A percentile compares a stretch with the other conserved stretches of the same genome.
phyloP scores from a whole-genome alignment of 1,140 invertebrate species.

The Formica exsecta region DNA sequence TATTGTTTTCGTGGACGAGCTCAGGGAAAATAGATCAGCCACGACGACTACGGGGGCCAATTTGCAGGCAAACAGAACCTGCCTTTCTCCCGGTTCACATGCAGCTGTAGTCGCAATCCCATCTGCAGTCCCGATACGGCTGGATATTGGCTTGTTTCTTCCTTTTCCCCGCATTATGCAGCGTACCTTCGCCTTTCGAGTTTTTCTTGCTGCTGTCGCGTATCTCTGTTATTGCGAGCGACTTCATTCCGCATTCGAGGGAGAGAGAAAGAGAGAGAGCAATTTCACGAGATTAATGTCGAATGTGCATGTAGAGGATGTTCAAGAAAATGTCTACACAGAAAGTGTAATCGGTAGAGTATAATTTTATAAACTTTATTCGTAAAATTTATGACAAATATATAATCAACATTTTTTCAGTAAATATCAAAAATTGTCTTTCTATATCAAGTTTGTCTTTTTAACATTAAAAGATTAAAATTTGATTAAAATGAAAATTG shows the following conservation, averaged over 20 bases:
- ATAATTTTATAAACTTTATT: not conserved
- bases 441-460: not conserved
- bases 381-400: not conserved
- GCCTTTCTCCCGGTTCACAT: not conserved
- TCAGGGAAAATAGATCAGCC: slow-evolving; percentile 42
- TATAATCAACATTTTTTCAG: not conserved
- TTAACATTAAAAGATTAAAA: not conserved
- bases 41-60: slow-evolving; percentile 28
- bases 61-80: slow-evolving; percentile 50
- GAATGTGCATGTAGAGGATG: not conserved
- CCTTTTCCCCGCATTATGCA: slow-evolving; percentile 34
- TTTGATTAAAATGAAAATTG: not conserved
- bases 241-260: slow-evolving; percentile 34
- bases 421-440: not conserved
- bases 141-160: slow-evolving; percentile 49
- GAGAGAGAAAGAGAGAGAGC: not conserved
- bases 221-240: slow-evolving; percentile 16
- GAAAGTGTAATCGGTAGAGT: not conserved
- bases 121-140: slow-evolving; percentile 31
- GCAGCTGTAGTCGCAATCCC: slow-evolving; percentile 33
- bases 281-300: slow-evolving; percentile 12
- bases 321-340: not conserved
- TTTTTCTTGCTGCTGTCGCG: slow-evolving; percentile 50
- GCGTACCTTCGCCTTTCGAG: slow-evolving; percentile 35
- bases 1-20: slow-evolving; percentile 30